Evolutionary conservation across 2,888 invertebrate genomes (phyloP).

Genomic region (Cotesia congregata): DNA sequence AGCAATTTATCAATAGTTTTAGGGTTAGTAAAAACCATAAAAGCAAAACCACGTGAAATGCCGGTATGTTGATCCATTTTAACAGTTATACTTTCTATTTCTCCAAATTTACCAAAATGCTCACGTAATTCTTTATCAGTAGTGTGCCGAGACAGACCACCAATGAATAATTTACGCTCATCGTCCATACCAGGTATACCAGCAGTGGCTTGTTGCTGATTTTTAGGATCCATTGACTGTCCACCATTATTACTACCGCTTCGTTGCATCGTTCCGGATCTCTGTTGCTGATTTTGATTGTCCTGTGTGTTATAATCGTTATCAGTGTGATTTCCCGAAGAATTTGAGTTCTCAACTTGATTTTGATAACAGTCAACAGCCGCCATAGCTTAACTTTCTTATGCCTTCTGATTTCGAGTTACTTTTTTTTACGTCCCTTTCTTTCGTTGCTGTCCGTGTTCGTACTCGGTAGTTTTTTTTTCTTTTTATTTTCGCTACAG

Average conservation of each 20-base stretch:
- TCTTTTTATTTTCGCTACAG: background rate
- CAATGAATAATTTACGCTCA: constrained; percentile 77
- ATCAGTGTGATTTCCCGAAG: constrained; percentile 48
- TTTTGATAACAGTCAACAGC: constrained; percentile 65
- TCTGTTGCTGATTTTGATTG: constrained; percentile 31
- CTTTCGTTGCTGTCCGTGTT: background rate
- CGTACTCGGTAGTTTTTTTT: constrained; percentile 1
- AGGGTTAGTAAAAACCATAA: constrained; percentile 75
- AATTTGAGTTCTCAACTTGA: constrained; percentile 47
- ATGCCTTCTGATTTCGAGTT: constrained; percentile 11
- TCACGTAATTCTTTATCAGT: constrained; percentile 75
- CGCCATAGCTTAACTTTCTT: constrained; percentile 59
- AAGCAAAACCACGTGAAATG: constrained; percentile 77
- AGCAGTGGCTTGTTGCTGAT: constrained; percentile 61
- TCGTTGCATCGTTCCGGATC: constrained; percentile 18
- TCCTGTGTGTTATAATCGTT: constrained; percentile 41
- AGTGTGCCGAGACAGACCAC: constrained; percentile 77
- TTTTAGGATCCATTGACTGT: constrained; percentile 46
- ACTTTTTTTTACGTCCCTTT: background rate
- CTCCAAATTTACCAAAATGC: constrained; percentile 77
- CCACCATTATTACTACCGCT: constrained; percentile 24
- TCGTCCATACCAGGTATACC: constrained; percentile 70
- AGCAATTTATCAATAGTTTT: constrained; percentile 74
- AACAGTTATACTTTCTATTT: constrained; percentile 75
- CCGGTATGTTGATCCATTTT: constrained; percentile 78